Evolutionary conservation across 2,113 vertebrate species (phyloP), one percentile per base, ranked within the genome.

Genomic region (Malaclemys terrapin): DNA sequence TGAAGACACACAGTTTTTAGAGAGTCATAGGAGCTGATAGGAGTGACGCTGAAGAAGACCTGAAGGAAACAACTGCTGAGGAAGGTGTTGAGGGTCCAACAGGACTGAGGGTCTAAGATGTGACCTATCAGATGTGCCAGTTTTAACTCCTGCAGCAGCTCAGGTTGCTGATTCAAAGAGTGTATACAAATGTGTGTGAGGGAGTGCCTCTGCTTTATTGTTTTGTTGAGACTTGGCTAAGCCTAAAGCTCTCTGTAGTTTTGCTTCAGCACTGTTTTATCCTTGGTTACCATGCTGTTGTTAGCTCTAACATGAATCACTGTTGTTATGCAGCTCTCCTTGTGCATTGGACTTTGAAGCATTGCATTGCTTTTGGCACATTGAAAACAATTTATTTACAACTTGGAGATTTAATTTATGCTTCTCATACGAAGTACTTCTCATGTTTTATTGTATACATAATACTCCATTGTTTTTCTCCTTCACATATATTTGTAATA

Each of bases 131-230:
- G 82, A 65, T 17, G 22, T 86, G 93, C 85, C 83, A 94, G 52
- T 82, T 95, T 87, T 72, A 87, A 91, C 89, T 75, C 62, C 89
- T 85, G 87, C 95, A 96, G 95, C 95, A 96, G 95, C 89, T 89
- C n/a, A 86, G 22, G 62, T 25, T 95, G 90, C 56, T 96, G 94
- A 96, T 82, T 88, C 87, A 94, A 78, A 78, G 75, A 78, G 12
- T 47, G 91, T 62, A 82, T 90, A 97, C 82, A 96, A 96, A 92
- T 92, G 72, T 47, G 90, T 84, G 80, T 19, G 6, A 90, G 94
- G 62, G 80, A 93, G 1, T 89, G 53, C 38, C 85, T 89, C 94
- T 95, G 94, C 80, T 47, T 69, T 89, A 93, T 89, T 94, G 38
- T 45, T 89, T 4, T 53, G 38, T 19, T 96, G 80, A 93, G 10